Evolutionary conservation across 2,113 vertebrate genomes (phyloP).

Genomic region (Condylura cristata): DNA sequence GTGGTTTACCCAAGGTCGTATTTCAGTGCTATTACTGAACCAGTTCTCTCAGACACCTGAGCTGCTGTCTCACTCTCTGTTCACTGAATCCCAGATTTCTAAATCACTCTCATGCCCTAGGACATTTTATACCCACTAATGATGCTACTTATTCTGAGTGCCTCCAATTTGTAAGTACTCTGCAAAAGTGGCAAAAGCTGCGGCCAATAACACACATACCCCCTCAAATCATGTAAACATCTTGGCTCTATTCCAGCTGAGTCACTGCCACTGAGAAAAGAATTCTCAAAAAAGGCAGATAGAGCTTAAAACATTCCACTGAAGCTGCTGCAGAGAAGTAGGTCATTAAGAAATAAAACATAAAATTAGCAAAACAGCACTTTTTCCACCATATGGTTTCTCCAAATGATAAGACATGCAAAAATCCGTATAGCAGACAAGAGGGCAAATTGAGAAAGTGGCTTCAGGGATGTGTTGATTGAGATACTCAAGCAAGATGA

Average conservation of each 20-base stretch:
- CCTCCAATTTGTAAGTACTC: slow-evolving; percentile 59
- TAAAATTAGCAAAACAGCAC: slow-evolving; percentile 66
- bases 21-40: neutral
- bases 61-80: neutral
- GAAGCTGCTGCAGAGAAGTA: slow-evolving; percentile 56
- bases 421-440: slow-evolving; percentile 52
- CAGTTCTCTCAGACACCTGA: slow-evolving; percentile 44
- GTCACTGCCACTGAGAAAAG: slow-evolving; percentile 27
- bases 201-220: neutral
- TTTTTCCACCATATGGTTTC: slow-evolving; percentile 31
- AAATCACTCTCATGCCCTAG: slow-evolving; percentile 28
- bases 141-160: slow-evolving; percentile 65
- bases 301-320: slow-evolving; percentile 58
- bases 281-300: slow-evolving; percentile 40
- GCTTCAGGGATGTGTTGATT: slow-evolving; percentile 56
- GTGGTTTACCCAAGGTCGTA: slow-evolving; percentile 49
- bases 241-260: slow-evolving; percentile 39
- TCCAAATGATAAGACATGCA: slow-evolving; percentile 34
- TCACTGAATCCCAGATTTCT: slow-evolving; percentile 29
- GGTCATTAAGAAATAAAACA: slow-evolving; percentile 68
- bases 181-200: slow-evolving; percentile 54
- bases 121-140: slow-evolving; percentile 52
- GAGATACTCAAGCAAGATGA: slow-evolving; percentile 70
- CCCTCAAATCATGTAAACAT: slow-evolving; percentile 41
- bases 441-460: slow-evolving; percentile 53